Base-by-base conservation (phyloP, 2,113 vertebrate genomes). In the Proterorhinus semilunaris region DNA sequence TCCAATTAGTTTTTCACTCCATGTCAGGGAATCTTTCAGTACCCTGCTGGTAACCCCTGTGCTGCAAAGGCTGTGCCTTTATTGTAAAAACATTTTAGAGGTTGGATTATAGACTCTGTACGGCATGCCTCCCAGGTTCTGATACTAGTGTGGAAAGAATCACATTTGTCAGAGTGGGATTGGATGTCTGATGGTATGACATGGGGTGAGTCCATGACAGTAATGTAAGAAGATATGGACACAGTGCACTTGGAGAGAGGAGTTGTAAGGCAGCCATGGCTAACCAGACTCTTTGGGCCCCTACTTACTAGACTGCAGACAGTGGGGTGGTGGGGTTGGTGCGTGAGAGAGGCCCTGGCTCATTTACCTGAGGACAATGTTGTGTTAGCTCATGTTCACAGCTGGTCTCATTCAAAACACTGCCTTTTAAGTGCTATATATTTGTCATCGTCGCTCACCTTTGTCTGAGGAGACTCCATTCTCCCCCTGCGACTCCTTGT, bases 291-390 rank as follows among this genome's bases (percentile, higher is more conserved):
- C 87, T 88, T 85, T 89, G 89, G 90, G 83, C 80, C 90, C 90
- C 90, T 88, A 91, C 90, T 91, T 91, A 91, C 90, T 91, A 91
- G 90, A 90, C 89, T 91, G 90, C 77, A 90, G 90, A 87, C 90
- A 89, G 90, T 90, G 90, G 87, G 87, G 90, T 91, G 85, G 87
- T 91, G 85, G 90, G 90, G 90, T 91, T 90, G 90, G 89, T 91
- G 89, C 89, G 87, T 91, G 89, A 86, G 90, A 88, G 90, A 85
- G 84, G 87, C 87, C 87, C 90, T 91, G 90, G 90, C 90, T 91
- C 90, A 91, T 89, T 88, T 84, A 91, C 90, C 90, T 91, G 89
- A 91, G 86, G 90, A 91, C 87, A 91, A 90, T 88, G 84, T 89
- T 86, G 86, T 17, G 79, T 91, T 91, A 90, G 90, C 90, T 90